Evolutionary conservation across 2,113 vertebrate genomes (phyloP).

Genomic region (Saiga tatarica): DNA sequence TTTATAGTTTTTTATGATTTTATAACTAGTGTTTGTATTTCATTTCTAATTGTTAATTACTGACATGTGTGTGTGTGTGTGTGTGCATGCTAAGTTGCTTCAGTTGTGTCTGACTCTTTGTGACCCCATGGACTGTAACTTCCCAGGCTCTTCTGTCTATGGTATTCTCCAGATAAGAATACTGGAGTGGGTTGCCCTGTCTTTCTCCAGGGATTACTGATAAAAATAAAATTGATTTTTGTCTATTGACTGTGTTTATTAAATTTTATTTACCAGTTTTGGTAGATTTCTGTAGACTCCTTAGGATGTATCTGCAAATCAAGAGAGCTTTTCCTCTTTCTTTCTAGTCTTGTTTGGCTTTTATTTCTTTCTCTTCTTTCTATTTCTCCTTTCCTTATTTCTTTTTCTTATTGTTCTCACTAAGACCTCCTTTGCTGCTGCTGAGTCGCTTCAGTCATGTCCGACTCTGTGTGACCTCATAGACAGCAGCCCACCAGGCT

Average conservation of each 20-base stretch:
- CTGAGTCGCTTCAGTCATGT: no score
- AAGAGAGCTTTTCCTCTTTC: neutral
- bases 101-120: neutral
- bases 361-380: neutral
- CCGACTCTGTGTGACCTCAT: no score
- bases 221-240: neutral
- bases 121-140: neutral
- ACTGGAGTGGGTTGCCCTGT: neutral
- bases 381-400: neutral
- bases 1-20: neutral
- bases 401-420: neutral
- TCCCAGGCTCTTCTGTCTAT: neutral
- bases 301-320: neutral
- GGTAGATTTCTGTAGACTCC: neutral
- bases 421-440: neutral
- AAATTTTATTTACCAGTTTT: neutral
- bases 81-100: neutral
- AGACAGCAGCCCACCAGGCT: no score
- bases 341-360: neutral
- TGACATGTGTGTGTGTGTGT: accelerated
- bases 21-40: neutral
- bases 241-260: neutral
- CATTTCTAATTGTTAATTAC: neutral
- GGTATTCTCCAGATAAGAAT: neutral
- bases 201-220: neutral